Conservation (phyloP, 2,113 vertebrate genomes). For the Nannospalax galili region DNA sequence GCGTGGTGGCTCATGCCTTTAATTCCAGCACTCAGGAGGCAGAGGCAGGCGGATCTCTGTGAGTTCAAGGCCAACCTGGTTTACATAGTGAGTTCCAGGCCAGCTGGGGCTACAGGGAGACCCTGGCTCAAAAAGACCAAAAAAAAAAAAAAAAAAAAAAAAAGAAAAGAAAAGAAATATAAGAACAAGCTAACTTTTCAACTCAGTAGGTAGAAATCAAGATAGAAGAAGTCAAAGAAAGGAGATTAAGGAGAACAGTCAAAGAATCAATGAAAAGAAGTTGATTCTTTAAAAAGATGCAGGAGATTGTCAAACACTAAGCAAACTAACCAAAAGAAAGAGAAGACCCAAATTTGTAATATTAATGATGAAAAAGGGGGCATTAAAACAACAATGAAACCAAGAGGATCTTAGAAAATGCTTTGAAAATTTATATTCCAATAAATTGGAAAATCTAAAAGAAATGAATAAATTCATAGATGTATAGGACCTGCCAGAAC, state of each 20-base stretch:
- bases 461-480: neutral
- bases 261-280: neutral
- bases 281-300: too few relatives aligned
- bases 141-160: too few relatives aligned
- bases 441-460: neutral
- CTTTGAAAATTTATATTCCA: neutral
- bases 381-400: neutral
- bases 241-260: neutral
- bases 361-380: neutral
- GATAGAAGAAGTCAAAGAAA: neutral
- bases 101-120: too few relatives aligned
- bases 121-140: too few relatives aligned
- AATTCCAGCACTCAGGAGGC: too few relatives aligned
- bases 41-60: too few relatives aligned
- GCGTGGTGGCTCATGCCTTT: too few relatives aligned
- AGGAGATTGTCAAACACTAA: too few relatives aligned
- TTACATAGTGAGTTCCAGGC: too few relatives aligned
- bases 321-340: neutral
- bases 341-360: neutral
- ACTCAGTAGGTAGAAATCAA: neutral
- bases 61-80: too few relatives aligned
- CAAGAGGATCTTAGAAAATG: neutral
- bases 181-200: neutral
- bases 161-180: too few relatives aligned
- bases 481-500: neutral